Percentiles rank a stretch among this genome's conserved stretches.
These are phyloP conservation scores for Stomatorhinus ivindoensis DNA, from an alignment of 2,113 vertebrate species.

Conservation along the genomic window DNA sequence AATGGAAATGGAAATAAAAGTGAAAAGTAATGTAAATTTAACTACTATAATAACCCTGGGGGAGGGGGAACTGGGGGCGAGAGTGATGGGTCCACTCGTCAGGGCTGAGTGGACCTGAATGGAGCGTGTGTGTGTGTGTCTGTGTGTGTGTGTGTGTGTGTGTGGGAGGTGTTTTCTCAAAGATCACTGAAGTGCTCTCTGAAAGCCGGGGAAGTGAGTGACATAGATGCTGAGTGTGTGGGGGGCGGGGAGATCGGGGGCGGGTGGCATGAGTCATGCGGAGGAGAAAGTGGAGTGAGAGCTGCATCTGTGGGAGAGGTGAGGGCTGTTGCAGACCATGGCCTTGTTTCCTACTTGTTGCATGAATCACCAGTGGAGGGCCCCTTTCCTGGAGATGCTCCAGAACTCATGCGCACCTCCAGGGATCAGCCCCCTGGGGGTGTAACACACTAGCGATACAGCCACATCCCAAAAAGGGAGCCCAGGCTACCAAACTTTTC, in stretches of 20 bases:
- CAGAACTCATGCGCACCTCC: not conserved
- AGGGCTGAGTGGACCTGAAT: not conserved
- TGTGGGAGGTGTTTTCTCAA: slow-evolving; percentile 1
- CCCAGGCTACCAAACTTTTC: not conserved
- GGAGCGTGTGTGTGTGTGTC: not conserved
- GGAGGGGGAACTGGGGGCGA: not conserved
- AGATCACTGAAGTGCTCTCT: slow-evolving; percentile 11
- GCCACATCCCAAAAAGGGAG: not conserved
- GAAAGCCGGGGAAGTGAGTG: not conserved
- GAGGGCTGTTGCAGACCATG: not conserved
- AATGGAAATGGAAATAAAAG: not conserved
- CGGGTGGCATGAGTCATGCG: slow-evolving; percentile 3
- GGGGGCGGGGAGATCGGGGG: not conserved
- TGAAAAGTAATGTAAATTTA: not conserved
- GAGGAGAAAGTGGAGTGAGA: not conserved
- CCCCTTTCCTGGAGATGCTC: not conserved
- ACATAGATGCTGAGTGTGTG: not conserved
- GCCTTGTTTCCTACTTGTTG: not conserved
- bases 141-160: not conserved
- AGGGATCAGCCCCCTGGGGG: not conserved
- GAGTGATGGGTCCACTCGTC: not conserved
- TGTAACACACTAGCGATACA: not conserved
- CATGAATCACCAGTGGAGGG: not conserved
- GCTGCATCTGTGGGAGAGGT: not conserved
- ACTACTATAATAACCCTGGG: not conserved